These are phyloP conservation scores for Thamnophis sirtalis DNA, from an alignment of 2,113 vertebrate genomes.

Conservation along the genomic window DNA sequence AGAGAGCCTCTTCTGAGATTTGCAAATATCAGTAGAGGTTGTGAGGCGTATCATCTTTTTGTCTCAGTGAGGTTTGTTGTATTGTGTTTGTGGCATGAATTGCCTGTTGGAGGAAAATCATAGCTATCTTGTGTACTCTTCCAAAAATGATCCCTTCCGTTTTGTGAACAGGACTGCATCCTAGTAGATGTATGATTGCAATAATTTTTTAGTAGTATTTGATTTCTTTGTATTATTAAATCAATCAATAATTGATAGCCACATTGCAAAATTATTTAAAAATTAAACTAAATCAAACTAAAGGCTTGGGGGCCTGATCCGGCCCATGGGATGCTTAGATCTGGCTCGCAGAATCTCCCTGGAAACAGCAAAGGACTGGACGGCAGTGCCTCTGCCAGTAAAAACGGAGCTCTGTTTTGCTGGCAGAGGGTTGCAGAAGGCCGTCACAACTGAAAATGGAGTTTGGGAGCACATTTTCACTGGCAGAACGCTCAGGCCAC, in stretches of 20 bases:
- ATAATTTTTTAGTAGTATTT: not conserved
- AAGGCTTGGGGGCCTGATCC: no score
- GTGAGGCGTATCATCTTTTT: not conserved
- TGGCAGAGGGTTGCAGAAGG: no score
- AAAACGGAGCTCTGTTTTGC: no score
- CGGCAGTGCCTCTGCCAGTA: no score
- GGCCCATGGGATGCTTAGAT: no score
- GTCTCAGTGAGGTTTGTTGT: not conserved
- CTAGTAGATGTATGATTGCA: not conserved
- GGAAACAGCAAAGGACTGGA: no score
- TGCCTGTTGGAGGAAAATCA: not conserved
- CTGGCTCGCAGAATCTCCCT: no score
- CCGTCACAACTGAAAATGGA: not conserved
- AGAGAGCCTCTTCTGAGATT: not conserved
- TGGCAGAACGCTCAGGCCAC: no score
- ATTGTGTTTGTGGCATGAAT: not conserved
- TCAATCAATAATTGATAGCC: not conserved
- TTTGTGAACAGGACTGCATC: not conserved
- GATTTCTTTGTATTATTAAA: not conserved
- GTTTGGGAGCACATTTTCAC: no score
- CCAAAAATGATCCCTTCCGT: not conserved
- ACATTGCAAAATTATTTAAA: not conserved
- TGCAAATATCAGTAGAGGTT: not conserved
- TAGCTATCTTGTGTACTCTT: not conserved
- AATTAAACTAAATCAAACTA: not conserved